These are phyloP conservation scores for Tenthredo scrophulariae DNA, from an alignment of 2,888 invertebrate species.

Conservation along the genomic window DNA sequence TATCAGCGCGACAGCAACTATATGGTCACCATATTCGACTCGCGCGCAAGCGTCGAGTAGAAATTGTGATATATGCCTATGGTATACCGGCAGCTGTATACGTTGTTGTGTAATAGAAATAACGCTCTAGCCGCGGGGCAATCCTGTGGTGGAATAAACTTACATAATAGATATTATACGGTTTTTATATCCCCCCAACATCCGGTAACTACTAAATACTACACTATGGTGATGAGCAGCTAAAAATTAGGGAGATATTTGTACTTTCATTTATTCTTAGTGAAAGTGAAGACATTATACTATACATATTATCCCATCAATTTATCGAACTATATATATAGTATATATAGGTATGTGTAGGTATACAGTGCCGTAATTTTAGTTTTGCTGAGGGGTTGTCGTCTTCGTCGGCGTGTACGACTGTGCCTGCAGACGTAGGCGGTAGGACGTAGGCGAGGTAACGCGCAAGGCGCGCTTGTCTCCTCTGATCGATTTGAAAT, in stretches of 20 bases:
- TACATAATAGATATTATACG: not conserved
- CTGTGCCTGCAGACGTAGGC: slow-evolving; percentile 8
- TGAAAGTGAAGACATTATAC: not conserved
- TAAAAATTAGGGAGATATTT: not conserved
- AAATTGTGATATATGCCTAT: not conserved
- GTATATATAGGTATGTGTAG: not conserved
- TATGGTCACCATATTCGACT: slow-evolving; percentile 35
- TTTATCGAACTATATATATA: not conserved
- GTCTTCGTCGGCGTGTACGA: slow-evolving; percentile 1
- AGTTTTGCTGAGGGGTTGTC: not conserved
- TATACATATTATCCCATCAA: not conserved
- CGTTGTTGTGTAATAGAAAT: not conserved
- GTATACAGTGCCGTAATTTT: not conserved
- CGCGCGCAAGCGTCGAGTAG: slow-evolving; percentile 33
- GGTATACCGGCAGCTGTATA: not conserved
- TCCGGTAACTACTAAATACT: not conserved
- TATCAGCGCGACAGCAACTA: not conserved
- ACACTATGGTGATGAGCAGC: not conserved
- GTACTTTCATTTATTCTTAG: not conserved
- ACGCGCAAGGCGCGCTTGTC: slow-evolving; percentile 51
- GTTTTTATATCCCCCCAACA: not conserved
- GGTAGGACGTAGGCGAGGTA: slow-evolving; percentile 14
- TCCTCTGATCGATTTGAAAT: slow-evolving; percentile 73
- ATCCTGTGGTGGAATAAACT: slow-evolving; percentile 17
- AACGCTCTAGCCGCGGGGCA: not conserved